Evolutionary conservation across 23 tunicate species (phyloP).

Genomic region (Trididemnum nubilum): DNA sequence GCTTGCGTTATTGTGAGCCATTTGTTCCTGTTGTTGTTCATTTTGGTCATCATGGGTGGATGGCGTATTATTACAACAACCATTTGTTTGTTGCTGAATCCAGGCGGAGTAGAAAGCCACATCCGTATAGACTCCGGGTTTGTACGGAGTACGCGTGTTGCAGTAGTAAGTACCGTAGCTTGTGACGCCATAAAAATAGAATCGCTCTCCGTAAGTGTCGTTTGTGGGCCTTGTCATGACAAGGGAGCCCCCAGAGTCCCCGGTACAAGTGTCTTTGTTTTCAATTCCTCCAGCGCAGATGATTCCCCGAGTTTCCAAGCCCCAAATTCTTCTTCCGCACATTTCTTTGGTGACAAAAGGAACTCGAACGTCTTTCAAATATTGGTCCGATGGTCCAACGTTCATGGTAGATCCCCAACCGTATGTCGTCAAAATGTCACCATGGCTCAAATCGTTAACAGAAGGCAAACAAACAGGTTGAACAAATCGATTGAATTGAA

Average conservation of each 20-base stretch:
- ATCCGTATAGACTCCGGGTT: constrained; percentile 43
- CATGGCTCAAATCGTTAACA: constrained; percentile 5
- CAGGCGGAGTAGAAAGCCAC: constrained; percentile 12
- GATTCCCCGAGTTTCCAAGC: constrained; percentile 25
- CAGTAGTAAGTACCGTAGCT: constrained; percentile 57
- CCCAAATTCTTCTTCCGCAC: constrained; percentile 35
- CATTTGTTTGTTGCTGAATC: constrained; percentile 32
- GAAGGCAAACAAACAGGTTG: constrained; percentile 48
- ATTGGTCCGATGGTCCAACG: constrained; percentile 38
- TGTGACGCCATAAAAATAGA: constrained; percentile 42
- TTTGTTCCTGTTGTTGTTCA: no score
- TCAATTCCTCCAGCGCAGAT: constrained; percentile 45
- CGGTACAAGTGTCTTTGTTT: constrained; percentile 43
- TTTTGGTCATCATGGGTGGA: no score
- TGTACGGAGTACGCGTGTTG: constrained; percentile 33
- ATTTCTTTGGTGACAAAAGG: constrained; percentile 27
- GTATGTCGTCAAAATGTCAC: constrained; percentile 37
- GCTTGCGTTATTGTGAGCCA: no score
- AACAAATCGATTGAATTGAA: constrained; percentile 44
- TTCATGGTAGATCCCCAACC: constrained; percentile 60
- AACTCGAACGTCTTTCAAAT: constrained; percentile 36
- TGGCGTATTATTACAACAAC: neutral
- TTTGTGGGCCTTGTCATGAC: constrained; percentile 19
- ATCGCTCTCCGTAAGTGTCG: neutral
- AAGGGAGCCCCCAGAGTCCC: constrained; percentile 60